phyloP scores from a whole-genome alignment of 1,140 invertebrate species.

The Harpegnathos saltator region DNA sequence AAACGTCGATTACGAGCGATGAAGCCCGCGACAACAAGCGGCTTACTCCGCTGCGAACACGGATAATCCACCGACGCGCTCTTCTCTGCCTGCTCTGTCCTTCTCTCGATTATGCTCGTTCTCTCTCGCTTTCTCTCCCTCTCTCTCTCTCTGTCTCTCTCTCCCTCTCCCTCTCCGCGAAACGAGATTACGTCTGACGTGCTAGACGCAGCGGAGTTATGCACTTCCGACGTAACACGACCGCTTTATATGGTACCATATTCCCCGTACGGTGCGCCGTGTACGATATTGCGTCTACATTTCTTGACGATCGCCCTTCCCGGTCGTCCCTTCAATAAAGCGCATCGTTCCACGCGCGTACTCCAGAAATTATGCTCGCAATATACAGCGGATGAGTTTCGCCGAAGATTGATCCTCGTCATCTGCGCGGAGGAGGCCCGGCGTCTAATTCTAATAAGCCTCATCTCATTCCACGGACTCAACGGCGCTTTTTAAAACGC shows the following conservation, averaged over 20 bases:
- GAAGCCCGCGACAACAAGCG: constrained; percentile 28
- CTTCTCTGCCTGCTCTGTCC: constrained; percentile 21
- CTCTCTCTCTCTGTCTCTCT: constrained; percentile 46
- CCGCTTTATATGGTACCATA: constrained; percentile 56
- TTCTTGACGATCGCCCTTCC: constrained; percentile 38
- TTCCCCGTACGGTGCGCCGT: constrained; percentile 8
- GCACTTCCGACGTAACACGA: constrained; percentile 52
- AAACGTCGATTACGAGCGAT: constrained; percentile 23
- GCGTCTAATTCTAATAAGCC: background rate
- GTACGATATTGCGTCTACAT: constrained; percentile 45
- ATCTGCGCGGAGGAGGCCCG: background rate
- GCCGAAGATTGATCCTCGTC: constrained; percentile 26
- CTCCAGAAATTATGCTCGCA: constrained; percentile 39
- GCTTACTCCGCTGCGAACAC: constrained; percentile 14
- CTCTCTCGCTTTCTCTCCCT: constrained; percentile 31
- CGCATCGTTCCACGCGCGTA: constrained; percentile 1
- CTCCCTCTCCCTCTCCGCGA: constrained; percentile 39
- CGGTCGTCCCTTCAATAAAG: constrained; percentile 31
- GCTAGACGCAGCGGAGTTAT: constrained; percentile 50
- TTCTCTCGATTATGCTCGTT: background rate
- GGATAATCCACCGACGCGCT: constrained; percentile 29
- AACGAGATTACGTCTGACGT: constrained; percentile 56
- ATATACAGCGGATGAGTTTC: constrained; percentile 45
- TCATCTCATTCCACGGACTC: too few species aligned
- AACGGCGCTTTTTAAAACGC: too few species aligned